A percentile compares a stretch with the other conserved stretches of the same genome.
phyloP scores from a whole-genome alignment of 1,140 invertebrate genomes.

The Procambarus clarkii region DNA sequence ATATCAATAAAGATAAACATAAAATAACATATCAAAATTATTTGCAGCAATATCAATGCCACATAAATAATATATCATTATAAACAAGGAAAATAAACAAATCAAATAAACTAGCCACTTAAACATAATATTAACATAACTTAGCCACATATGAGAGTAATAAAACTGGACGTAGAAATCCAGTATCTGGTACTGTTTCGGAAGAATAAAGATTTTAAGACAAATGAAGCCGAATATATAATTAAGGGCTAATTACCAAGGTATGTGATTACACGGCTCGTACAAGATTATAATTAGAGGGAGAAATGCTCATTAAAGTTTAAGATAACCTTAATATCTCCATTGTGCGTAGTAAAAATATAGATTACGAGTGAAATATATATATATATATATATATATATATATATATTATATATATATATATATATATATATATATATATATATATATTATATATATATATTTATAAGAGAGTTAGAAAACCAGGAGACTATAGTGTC shows the following conservation, averaged over 20 bases:
- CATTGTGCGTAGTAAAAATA: background rate
- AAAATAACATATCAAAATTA: too few species aligned
- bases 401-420: constrained; percentile 15
- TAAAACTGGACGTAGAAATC: too few species aligned
- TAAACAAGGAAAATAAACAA: too few species aligned
- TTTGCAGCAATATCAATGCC: too few species aligned
- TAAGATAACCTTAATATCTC: background rate
- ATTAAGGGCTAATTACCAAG: background rate
- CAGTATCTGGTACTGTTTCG: background rate
- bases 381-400: constrained; percentile 15
- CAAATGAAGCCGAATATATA: constrained; percentile 2
- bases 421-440: constrained; percentile 12
- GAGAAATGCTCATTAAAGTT: background rate
- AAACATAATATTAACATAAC: too few species aligned
- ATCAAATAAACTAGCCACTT: too few species aligned
- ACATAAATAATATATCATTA: too few species aligned
- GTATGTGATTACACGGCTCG: background rate
- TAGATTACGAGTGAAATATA: background rate
- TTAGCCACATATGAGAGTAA: too few species aligned
- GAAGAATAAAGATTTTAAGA: background rate
- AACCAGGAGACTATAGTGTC: too few species aligned
- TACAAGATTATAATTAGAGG: background rate
- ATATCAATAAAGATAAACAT: too few species aligned
- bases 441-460: background rate
- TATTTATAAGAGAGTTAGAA: background rate